Base-by-base conservation (phyloP, 2,113 vertebrate species). In the Tympanuchus pallidicinctus region DNA sequence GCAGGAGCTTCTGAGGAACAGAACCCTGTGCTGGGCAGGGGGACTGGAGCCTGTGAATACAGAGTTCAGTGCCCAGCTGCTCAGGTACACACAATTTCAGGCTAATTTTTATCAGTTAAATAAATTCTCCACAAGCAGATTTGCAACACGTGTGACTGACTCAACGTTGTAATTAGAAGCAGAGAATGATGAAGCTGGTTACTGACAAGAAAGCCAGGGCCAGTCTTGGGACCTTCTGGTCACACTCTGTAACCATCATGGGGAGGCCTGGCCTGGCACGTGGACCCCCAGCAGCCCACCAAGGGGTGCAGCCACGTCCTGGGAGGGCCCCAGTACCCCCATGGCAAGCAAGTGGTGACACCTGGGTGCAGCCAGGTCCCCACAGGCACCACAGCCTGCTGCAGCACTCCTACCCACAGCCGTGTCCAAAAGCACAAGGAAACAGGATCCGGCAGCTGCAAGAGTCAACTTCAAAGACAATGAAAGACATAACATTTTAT, bases 401-500 rank as follows among this genome's bases (percentile, higher is more conserved):
- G 18, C 56, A 61, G 60, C 45, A 65, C 40, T 50, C 52, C 48
- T 63, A n/a, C 52, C 48, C 4, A 0, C 70, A 92, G 81, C 78
- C 32, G 63, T 11, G 47, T 17, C 1, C 42, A 90, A 36, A 86
- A 61, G 1, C 48, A 17, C n/a, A n/a, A 42, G 72, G 56, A 52
- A 88, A 92, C 7, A 0, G 87, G 40, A 91, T 64, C 89, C 88
- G 88, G 85, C 85, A 86, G 83, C 2, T 36, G 1, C 30, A 61
- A 72, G 61, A 47, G 57, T 78, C 80, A 72, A 81, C 94, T 94
- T 96, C 93, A 94, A 96, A 92, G 86, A 67, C 67, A 54, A 61
- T 86, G 63, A 56, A 57, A 91, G 56, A 93, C 52, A 50, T 91
- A 93, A 83, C 21, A 48, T 97, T 93, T 92, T 92, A 95, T 97